Evolutionary conservation across 2,888 invertebrate genomes (phyloP).

Genomic region (Chrysina gloriosa): DNA sequence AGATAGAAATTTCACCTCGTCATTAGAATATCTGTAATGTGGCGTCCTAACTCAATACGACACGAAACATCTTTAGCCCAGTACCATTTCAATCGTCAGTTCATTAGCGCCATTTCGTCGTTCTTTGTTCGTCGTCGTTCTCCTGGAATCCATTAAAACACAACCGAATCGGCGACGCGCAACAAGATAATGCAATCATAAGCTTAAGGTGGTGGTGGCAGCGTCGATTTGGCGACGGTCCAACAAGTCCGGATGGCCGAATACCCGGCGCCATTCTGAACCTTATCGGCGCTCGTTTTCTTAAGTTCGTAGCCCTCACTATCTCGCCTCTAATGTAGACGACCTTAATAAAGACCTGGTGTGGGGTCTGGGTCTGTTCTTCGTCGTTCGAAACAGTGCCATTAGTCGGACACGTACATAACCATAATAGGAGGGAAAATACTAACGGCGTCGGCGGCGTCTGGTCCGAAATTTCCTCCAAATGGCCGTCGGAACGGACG

Average conservation of each 20-base stretch:
- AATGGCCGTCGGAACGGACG: background rate
- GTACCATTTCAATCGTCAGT: no score
- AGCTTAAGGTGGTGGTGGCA: conserved; percentile 45
- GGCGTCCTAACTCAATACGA: no score
- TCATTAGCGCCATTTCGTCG: no score
- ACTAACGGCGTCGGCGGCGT: background rate
- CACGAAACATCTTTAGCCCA: no score
- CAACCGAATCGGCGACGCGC: conserved; percentile 26
- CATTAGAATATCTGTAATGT: no score
- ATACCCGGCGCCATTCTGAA: conserved; percentile 7
- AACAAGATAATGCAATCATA: conserved; percentile 45
- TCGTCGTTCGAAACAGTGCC: conserved; percentile 12
- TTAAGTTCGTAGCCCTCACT: background rate
- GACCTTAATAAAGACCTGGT: conserved; percentile 25
- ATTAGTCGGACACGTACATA: conserved; percentile 24
- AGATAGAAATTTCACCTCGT: no score
- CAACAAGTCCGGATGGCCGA: conserved; percentile 34
- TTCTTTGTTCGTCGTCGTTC: no score
- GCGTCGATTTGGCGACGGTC: conserved; percentile 40
- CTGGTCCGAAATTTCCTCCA: background rate
- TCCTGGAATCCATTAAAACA: no score
- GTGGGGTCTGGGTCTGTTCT: conserved; percentile 16
- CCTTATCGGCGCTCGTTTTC: conserved; percentile 8
- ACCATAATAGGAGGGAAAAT: conserved; percentile 5
- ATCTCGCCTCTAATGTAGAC: background rate